Evolutionary conservation across 2,113 vertebrate species (phyloP).

Genomic region (Galbula dea): DNA sequence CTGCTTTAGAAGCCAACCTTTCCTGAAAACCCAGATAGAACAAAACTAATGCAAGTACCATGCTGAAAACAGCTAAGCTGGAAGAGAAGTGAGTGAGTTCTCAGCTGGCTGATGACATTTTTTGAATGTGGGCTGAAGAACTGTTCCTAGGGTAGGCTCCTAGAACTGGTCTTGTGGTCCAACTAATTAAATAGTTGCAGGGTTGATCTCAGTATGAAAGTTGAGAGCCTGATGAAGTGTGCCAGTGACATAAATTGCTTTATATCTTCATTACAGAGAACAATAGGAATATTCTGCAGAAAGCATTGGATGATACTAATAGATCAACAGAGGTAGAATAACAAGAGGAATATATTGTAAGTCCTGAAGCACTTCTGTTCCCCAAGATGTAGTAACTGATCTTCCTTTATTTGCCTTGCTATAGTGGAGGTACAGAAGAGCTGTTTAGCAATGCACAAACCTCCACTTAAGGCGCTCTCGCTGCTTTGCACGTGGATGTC

Average conservation of each 20-base stretch:
- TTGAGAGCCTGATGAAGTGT: neutral
- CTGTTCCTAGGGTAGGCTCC: neutral
- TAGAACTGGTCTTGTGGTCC: neutral
- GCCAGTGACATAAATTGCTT: neutral
- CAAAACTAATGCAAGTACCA: neutral
- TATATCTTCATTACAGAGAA: neutral
- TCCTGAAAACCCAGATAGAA: neutral
- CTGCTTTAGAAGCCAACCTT: neutral
- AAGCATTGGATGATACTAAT: accelerated
- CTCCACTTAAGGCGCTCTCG: neutral
- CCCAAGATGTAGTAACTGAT: neutral
- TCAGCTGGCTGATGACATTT: neutral
- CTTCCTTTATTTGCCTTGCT: neutral
- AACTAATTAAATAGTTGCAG: neutral
- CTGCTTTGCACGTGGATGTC: accelerated
- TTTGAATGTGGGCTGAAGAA: neutral
- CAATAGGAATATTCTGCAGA: neutral
- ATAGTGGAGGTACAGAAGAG: neutral
- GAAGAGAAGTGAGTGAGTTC: neutral
- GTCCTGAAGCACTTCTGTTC: neutral
- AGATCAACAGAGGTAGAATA: neutral
- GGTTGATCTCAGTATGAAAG: neutral
- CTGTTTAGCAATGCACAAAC: neutral
- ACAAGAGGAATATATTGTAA: neutral
- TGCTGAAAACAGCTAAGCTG: neutral